Evolutionary conservation across 2,113 vertebrate species (phyloP), one percentile per base, ranked within the genome.

Genomic region (Cebidichthys violaceus): DNA sequence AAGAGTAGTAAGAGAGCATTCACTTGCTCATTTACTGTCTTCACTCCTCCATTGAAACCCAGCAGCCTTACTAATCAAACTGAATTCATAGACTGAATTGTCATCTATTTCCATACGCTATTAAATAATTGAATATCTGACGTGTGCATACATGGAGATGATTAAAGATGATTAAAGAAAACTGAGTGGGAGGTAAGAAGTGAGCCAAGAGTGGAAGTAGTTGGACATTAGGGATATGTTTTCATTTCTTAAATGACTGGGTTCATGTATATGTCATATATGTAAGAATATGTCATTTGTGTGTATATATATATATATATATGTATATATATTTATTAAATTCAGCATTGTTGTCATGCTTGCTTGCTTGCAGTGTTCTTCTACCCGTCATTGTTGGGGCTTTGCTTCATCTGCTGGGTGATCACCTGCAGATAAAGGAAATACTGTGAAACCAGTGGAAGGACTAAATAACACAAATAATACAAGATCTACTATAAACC

Each of bases 41-140:
- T 20, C 43, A 17, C 41, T 62, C 45, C 35, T 62, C 62, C 41
- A 27, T 41, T 79, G 66, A 74, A 68, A 84, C 22, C 39, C 61
- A 57, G 47, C 31, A 59, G 75, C 69, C 47, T 59, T 24, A 62
- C 67, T 75, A 72, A 81, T 92, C 71, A 75, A 37, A 67, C 64
- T 57, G 14, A 87, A 83, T 82, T 84, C 45, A 85, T 83, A 31
- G 75, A 33, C 85, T 62, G 37, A 78, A 77, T 68, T 39, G 29
- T 78, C 60, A 82, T 87, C 62, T 35, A 57, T 90, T 77, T 75
- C 64, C 68, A 81, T 33, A 68, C 75, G 84, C 74, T 43, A 31
- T 81, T 89, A 47, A 89, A 88, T 89, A 84, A 86, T 84, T 86
- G 66, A 90, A 71, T 43, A 82, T 75, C 35, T 84, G 83, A 78